Percentiles rank a stretch among this genome's conserved stretches.
Conservation (phyloP, 1,140 invertebrate genomes). For the Drosophila nigrodunni region DNA sequence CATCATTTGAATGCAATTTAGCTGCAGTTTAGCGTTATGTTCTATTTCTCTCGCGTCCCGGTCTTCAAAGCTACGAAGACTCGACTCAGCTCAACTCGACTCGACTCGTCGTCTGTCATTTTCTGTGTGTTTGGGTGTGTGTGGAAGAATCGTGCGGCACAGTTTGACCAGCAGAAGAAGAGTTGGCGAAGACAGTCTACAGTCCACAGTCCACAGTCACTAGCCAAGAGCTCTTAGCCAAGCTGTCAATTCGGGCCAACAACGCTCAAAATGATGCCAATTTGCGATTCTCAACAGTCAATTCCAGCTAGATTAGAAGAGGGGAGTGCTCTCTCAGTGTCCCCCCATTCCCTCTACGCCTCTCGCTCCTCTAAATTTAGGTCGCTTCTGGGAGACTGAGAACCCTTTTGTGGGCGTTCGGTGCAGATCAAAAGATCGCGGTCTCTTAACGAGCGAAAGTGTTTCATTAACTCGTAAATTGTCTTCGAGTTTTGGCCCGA, state of each 20-base stretch:
- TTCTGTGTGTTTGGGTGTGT: slow-evolving; percentile 21
- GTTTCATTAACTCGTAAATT: slow-evolving; percentile 66
- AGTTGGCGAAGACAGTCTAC: not conserved
- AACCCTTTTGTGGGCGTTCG: slow-evolving; percentile 40
- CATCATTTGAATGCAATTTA: slow-evolving; percentile 80
- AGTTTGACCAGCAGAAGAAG: slow-evolving; percentile 48
- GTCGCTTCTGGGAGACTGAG: slow-evolving; percentile 21
- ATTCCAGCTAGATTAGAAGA: slow-evolving; percentile 7
- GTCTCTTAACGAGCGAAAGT: slow-evolving; percentile 72
- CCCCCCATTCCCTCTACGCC: not conserved
- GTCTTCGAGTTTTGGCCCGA: slow-evolving; percentile 36
- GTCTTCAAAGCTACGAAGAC: not conserved
- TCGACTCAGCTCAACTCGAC: slow-evolving; percentile 8
- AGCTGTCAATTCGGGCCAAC: slow-evolving; percentile 44
- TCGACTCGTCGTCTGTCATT: slow-evolving; percentile 15
- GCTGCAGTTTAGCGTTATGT: slow-evolving; percentile 75
- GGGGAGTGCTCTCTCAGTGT: slow-evolving; percentile 7
- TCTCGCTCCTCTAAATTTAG: not conserved
- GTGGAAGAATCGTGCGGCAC: slow-evolving; percentile 68
- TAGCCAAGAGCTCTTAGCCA: slow-evolving; percentile 4
- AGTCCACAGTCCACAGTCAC: slow-evolving; percentile 7
- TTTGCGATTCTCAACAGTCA: slow-evolving; percentile 54
- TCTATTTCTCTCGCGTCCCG: slow-evolving; percentile 57
- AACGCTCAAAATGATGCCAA: slow-evolving; percentile 55
- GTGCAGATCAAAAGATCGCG: slow-evolving; percentile 16